Percentiles rank a stretch among this genome's conserved stretches.
phyloP scores from a whole-genome alignment of 2,888 invertebrate species.

The Andricus quercusramuli region DNA sequence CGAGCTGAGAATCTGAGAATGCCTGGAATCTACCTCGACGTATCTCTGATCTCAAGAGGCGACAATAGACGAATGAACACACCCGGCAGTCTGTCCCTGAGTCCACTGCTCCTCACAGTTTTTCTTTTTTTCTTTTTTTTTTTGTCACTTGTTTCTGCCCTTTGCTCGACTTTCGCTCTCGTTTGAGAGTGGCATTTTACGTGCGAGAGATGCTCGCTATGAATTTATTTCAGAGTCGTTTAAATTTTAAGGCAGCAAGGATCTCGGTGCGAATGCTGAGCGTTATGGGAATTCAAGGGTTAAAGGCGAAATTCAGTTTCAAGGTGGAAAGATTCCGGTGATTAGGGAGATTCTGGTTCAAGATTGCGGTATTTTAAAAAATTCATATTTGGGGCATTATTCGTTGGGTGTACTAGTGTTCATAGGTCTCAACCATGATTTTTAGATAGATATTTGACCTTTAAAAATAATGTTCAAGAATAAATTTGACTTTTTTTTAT shows the following conservation, averaged over 20 bases:
- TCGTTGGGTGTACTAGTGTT: too few species aligned
- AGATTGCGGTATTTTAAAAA: too few species aligned
- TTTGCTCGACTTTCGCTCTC: neutral
- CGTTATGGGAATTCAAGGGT: neutral
- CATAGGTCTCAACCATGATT: too few species aligned
- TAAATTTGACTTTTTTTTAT: too few species aligned
- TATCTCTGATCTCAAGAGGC: slow-evolving; percentile 35
- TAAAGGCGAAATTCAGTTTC: neutral
- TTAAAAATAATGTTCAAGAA: too few species aligned
- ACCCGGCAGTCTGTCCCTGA: slow-evolving; percentile 9
- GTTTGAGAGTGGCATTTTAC: neutral
- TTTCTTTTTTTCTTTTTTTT: neutral
- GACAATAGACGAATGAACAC: slow-evolving; percentile 42
- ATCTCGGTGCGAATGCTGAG: neutral
- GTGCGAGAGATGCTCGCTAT: neutral
- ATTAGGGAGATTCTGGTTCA: neutral
- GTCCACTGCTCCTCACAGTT: neutral
- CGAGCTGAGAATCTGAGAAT: slow-evolving; percentile 22
- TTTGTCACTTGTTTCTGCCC: neutral
- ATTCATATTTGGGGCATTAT: too few species aligned
- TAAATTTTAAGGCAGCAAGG: neutral
- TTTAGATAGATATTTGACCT: too few species aligned
- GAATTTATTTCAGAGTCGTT: neutral
- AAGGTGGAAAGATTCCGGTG: neutral
- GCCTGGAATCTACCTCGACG: slow-evolving; percentile 28